Conservation (phyloP, 2,888 invertebrate species). For the Eupithecia inturbata region DNA sequence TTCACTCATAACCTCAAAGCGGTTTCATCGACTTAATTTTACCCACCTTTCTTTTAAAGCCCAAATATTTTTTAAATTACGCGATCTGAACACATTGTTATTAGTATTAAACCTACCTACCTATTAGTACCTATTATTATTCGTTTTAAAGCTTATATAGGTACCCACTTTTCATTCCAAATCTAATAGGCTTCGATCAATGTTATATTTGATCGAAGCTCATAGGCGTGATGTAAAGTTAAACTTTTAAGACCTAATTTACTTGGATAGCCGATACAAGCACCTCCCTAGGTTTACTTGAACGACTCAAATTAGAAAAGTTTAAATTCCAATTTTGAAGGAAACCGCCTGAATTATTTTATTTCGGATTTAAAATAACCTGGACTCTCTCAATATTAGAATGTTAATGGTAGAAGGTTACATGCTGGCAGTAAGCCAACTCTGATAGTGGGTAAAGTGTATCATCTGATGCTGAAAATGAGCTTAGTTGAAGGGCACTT, state of each 20-base stretch:
- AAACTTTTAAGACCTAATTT: constrained; percentile 1
- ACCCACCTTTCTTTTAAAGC: constrained; percentile 45
- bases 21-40: constrained; percentile 64
- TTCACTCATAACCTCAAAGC: constrained; percentile 69
- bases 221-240: background rate
- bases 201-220: too few relatives aligned
- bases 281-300: constrained; percentile 7
- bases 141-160: background rate
- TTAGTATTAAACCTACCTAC: too few relatives aligned
- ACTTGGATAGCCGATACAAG: background rate
- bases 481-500: constrained; percentile 15
- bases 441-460: constrained; percentile 23
- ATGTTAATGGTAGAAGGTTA: constrained; percentile 28
- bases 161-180: background rate
- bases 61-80: too few relatives aligned
- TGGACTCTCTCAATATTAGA: constrained; percentile 25
- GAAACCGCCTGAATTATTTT: constrained; percentile 10
- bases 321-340: constrained; percentile 19
- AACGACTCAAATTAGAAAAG: constrained; percentile 28
- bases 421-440: constrained; percentile 27
- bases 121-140: too few relatives aligned
- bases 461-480: constrained; percentile 27
- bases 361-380: constrained; percentile 28
- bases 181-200: too few relatives aligned
- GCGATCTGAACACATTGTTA: too few relatives aligned